Evolutionary conservation across 1,140 invertebrate species (phyloP), one percentile per base, ranked within the genome.

Genomic region (Riptortus pedestris): DNA sequence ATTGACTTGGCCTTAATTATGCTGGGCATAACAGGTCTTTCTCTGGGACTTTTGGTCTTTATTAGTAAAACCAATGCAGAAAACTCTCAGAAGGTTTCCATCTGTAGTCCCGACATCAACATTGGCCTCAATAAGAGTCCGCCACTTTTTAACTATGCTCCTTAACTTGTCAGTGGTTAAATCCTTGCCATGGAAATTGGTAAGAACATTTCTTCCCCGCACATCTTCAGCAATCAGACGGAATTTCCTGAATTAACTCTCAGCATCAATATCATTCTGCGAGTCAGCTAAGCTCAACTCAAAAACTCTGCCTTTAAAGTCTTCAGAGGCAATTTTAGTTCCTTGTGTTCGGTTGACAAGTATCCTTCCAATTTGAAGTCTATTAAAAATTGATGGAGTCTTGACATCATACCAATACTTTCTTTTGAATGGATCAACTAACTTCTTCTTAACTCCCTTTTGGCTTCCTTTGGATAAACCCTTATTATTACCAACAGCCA

Each of bases 371-470:
- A 99, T 87, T 77, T 96, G 90, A 65, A 96, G 86, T 63, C 88
- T 94, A 70, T 86, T 86, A 78, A 99, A 99, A 88, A 97, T 96
- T 62, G 87, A 90, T 48, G 97, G 97, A 64, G 96, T 96, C 74
- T 98, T 98, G 27, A 99, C 90, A 90, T 99, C 96, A 74, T 99
- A 99, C 97, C 97, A 99, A 76, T 99, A 97, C 77, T 99, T 99
- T 67, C 96, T 87, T 55, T 94, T 96, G 80, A 99, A 99, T 5
- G 97, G 96, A 79, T 99, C 97, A 63, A 99, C 85, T 71, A 97
- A 88, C 90, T 99, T 99, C 90, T 99, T 99, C 76, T 99, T 99
- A 70, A 91, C 88, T 73, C 95, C 94, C 78, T 98, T 98, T 79
- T 98, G 98, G 71, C 96, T 96, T 74, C 94, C 92, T 86, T 99